Conservation (phyloP, 2,888 invertebrate genomes). For the Himalopsyche japonica region DNA sequence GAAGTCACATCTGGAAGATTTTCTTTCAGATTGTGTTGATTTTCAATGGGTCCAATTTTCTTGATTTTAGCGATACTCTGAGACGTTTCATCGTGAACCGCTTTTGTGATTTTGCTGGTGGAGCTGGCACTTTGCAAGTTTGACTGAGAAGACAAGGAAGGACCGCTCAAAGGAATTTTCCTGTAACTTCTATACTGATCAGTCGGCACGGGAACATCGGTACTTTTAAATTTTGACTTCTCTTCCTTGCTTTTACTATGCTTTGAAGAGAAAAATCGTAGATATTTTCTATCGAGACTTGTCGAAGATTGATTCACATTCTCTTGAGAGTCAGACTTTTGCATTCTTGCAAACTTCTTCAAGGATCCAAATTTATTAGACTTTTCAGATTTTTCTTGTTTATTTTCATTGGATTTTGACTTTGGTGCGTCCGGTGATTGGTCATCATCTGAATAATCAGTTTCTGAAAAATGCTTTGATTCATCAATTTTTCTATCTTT, state of each 20-base stretch:
- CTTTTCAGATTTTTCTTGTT: slow-evolving; percentile 50
- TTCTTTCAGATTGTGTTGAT: slow-evolving; percentile 6
- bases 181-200: slow-evolving; percentile 78
- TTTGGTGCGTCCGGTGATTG: slow-evolving; percentile 52
- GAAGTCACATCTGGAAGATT: slow-evolving; percentile 26
- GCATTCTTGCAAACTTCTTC: slow-evolving; percentile 66
- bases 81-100: slow-evolving; percentile 23
- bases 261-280: slow-evolving; percentile 56
- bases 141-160: slow-evolving; percentile 22
- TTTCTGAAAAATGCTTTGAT: slow-evolving; percentile 61
- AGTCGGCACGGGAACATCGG: slow-evolving; percentile 72
- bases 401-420: slow-evolving; percentile 46
- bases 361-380: slow-evolving; percentile 69
- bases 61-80: slow-evolving; percentile 39
- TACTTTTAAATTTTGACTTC: slow-evolving; percentile 44
- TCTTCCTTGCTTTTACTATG: slow-evolving; percentile 51
- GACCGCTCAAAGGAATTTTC: slow-evolving; percentile 55
- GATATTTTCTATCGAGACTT: slow-evolving; percentile 73
- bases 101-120: slow-evolving; percentile 8
- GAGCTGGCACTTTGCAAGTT: background rate
- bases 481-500: slow-evolving; percentile 46
- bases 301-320: slow-evolving; percentile 57
- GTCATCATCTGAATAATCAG: slow-evolving; percentile 63
- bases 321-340: slow-evolving; percentile 53
- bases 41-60: slow-evolving; percentile 37